Evolutionary conservation across 2,797 vertebrate genomes (phyloP).

Genomic region (Pangasius mekongensis): DNA sequence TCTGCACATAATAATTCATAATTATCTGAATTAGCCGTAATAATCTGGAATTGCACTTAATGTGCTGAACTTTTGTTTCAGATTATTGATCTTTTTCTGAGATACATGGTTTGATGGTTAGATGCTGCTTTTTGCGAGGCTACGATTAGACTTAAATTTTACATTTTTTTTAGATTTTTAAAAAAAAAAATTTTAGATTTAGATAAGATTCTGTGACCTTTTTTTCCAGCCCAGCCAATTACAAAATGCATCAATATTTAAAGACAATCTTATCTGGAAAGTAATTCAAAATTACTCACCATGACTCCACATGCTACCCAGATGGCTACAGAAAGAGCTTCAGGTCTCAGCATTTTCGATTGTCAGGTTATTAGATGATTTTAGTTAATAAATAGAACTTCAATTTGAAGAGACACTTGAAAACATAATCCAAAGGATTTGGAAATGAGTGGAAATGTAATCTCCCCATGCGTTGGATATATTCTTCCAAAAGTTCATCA

Average conservation of each 20-base stretch:
- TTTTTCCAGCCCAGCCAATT: not conserved
- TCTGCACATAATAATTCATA: not conserved
- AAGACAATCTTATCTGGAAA: not conserved
- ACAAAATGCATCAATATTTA: no score
- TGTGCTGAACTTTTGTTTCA: not conserved
- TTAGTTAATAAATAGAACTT: constrained; percentile 51
- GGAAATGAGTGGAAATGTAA: constrained; percentile 46
- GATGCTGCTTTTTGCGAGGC: no score
- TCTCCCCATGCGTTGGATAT: constrained; percentile 41
- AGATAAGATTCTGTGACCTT: not conserved
- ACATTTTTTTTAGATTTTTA: no score
- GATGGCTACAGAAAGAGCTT: constrained; percentile 57
- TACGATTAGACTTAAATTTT: not conserved
- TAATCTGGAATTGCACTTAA: not conserved
- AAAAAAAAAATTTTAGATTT: no score
- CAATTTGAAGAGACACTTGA: constrained; percentile 37
- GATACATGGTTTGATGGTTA: no score
- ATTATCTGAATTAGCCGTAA: not conserved
- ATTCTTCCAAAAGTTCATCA: constrained; percentile 3
- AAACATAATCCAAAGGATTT: constrained; percentile 70
- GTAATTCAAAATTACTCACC: constrained; percentile 62
- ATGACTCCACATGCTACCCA: constrained; percentile 58
- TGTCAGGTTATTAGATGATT: constrained; percentile 43
- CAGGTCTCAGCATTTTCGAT: constrained; percentile 68
- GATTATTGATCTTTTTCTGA: not conserved